Evolutionary conservation across 2,797 vertebrate genomes (phyloP).

Genomic region (Tapera naevia): DNA sequence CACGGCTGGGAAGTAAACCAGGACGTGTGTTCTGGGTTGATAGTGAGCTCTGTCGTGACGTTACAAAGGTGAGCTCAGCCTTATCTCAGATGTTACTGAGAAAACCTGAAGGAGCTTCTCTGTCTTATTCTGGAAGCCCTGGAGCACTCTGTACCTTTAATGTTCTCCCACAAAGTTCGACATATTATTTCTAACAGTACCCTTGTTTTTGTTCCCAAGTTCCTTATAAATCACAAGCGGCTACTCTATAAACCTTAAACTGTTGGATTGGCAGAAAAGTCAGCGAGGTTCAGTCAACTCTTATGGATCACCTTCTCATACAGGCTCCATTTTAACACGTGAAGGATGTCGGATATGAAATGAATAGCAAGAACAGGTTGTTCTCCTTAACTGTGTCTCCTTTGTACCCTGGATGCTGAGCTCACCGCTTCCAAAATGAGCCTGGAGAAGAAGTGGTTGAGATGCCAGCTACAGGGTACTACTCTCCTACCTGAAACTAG

Average conservation of each 20-base stretch:
- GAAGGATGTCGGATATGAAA: neutral
- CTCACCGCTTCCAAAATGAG: neutral
- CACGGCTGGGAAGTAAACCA: neutral
- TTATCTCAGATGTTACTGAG: neutral
- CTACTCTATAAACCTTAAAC: neutral
- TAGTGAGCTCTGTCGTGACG: fast-evolving
- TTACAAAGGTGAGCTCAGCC: neutral
- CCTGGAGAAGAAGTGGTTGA: neutral
- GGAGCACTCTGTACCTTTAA: neutral
- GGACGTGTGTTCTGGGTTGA: neutral
- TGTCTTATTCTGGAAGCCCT: neutral
- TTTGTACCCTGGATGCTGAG: neutral
- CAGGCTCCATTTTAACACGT: neutral
- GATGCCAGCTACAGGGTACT: neutral
- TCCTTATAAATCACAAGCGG: neutral
- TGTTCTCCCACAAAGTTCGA: neutral
- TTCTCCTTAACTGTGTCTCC: neutral
- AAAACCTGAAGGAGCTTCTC: neutral
- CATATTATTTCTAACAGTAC: neutral
- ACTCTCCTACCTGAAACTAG: neutral
- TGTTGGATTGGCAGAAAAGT: neutral
- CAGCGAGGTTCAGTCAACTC: neutral
- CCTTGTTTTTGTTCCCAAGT: neutral
- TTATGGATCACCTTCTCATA: neutral
- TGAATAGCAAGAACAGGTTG: neutral